Conservation (phyloP, 2,888 invertebrate species). For the Dinocampus coccinellae region DNA sequence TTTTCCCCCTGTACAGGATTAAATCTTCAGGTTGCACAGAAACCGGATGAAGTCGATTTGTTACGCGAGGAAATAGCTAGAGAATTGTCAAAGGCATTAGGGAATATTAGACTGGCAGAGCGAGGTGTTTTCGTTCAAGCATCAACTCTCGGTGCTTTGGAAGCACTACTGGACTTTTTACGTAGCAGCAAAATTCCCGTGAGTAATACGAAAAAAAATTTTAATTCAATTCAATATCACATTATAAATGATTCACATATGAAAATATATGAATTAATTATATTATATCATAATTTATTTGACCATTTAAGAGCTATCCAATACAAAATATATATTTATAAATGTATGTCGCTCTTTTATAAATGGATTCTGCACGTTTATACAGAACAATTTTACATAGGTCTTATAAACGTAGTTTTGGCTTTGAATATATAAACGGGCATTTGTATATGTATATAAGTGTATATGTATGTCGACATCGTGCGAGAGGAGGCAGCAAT, state of each 20-base stretch:
- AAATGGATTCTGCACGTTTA: conserved; percentile 2
- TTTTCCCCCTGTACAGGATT: conserved; percentile 73
- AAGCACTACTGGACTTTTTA: conserved; percentile 95
- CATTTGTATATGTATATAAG: not conserved
- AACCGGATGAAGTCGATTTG: conserved; percentile 94
- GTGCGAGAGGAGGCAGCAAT: conserved; percentile 61
- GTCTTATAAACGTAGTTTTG: conserved; percentile 29
- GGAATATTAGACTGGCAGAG: conserved; percentile 90
- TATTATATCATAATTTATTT: not conserved
- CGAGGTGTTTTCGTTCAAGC: conserved; percentile 99
- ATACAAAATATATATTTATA: not conserved
- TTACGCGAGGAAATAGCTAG: conserved; percentile 86
- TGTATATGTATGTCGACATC: conserved; percentile 42
- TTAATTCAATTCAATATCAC: conserved; percentile 9
- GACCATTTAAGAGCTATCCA: not conserved
- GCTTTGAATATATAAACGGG: conserved; percentile 12
- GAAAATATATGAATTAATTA: not conserved
- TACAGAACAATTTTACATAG: conserved; percentile 12
- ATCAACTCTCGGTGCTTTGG: conserved; percentile 98
- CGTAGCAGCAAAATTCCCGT: conserved; percentile 94
- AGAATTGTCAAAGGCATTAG: conserved; percentile 90
- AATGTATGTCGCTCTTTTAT: not conserved
- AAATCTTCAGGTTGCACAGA: conserved; percentile 91
- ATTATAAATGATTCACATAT: not conserved
- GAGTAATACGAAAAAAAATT: conserved; percentile 68